Conservation (phyloP, 2,797 vertebrate species). For the Thaleichthys pacificus region DNA sequence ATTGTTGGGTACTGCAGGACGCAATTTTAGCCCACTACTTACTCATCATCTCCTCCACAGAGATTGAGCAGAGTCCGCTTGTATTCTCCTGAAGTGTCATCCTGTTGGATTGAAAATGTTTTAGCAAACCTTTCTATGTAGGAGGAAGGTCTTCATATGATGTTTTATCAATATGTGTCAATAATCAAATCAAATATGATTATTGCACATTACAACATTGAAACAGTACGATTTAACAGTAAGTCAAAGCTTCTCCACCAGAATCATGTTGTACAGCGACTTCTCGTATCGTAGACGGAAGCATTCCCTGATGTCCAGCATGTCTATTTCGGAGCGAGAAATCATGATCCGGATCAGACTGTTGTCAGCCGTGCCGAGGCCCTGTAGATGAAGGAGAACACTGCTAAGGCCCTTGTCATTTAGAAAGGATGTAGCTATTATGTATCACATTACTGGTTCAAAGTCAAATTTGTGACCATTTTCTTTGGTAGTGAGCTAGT, state of each 20-base stretch:
- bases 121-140: no score
- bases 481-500: no score
- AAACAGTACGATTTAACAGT: not conserved
- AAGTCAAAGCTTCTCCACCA: not conserved
- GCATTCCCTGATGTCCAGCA: conserved; percentile 95
- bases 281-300: conserved; percentile 94
- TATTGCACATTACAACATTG: no score
- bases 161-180: not conserved
- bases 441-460: no score
- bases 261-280: conserved; percentile 71
- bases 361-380: conserved; percentile 93
- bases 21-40: conserved; percentile 61
- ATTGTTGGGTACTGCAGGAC: not conserved
- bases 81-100: conserved; percentile 96
- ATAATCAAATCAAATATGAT: no score
- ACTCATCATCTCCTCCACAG: conserved; percentile 97
- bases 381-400: conserved; percentile 66
- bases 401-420: not conserved
- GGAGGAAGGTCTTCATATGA: not conserved
- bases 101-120: conserved; percentile 67
- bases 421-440: not conserved
- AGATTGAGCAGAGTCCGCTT: conserved; percentile 91
- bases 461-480: no score
- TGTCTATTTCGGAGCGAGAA: conserved; percentile 90
- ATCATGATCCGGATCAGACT: conserved; percentile 97